Base-by-base conservation (phyloP, 1,140 invertebrate genomes). In the Trichonephila inaurata region DNA sequence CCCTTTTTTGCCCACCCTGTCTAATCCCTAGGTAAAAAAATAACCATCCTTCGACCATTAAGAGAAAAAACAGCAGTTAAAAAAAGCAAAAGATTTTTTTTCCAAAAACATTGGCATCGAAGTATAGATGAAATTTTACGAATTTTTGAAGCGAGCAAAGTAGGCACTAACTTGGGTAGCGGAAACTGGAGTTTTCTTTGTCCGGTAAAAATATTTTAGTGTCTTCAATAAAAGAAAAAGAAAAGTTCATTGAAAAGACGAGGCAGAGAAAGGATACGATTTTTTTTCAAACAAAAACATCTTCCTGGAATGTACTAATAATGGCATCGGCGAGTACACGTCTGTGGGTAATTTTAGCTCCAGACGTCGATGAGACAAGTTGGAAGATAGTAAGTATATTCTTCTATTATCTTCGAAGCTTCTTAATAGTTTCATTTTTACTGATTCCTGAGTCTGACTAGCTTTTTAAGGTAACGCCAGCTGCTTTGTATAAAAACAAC, bases 231-330 rank as follows among this genome's bases (percentile, higher is more conserved):
- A 51, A 51, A n/a, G n/a, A n/a, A 77, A 77, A 72, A 72, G 28
- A 28, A 72, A 77, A 40, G 16, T 40, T 77, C 72, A 77, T 77
- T 77, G 72, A 77, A 40, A 24, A 69, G 24, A 28, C n/a, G 66
- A 69, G 66, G 14, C 8, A 24, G 24, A 51, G 51, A 69, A 69
- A 69, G 28, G 72, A 77, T 77, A 40, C 72, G 18, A 40, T 40
- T 77, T 77, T 19, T 16, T 77, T 6, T 6, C 14, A 0, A 7
- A 40, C 5, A 77, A 40, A 33, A 33, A 77, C 72, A 77, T 77
- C 72, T 77, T 77, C 72, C 72, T 77, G 72, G 72, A 77, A 77
- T 77, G 72, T 28, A 77, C 72, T 77, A 77, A 77, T 77, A 77
- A 77, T 33, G 72, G 72, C 28, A 40, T 40, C 4, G 72, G 16